Evolutionary conservation across 2,888 invertebrate genomes (phyloP).

Genomic region (Leptinotarsa peninsularis): DNA sequence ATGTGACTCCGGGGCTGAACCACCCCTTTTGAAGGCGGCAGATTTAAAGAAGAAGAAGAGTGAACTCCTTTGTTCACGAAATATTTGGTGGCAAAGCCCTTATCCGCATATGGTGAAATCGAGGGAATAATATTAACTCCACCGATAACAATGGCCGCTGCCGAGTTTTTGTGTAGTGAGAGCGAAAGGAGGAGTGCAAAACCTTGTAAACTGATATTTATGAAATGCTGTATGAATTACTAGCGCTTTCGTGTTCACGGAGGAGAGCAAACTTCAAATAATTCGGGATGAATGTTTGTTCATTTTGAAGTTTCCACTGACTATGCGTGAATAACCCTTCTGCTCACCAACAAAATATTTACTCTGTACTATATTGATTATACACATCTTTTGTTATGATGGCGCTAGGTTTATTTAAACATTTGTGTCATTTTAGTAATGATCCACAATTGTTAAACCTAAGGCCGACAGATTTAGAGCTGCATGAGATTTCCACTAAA

Average conservation of each 20-base stretch:
- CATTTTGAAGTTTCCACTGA: neutral
- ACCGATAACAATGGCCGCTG: slow-evolving; percentile 25
- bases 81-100: slow-evolving; percentile 30
- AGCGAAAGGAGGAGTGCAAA: slow-evolving; percentile 23
- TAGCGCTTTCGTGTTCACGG: slow-evolving; percentile 1
- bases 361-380: no score
- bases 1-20: slow-evolving; percentile 26
- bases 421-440: no score
- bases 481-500: no score
- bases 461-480: no score
- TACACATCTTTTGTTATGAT: no score
- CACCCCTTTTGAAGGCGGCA: slow-evolving; percentile 20
- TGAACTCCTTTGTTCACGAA: slow-evolving; percentile 23
- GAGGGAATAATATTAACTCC: slow-evolving; percentile 32
- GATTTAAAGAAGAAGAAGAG: slow-evolving; percentile 23
- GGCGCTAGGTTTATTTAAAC: no score
- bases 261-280: neutral
- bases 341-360: neutral
- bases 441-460: no score
- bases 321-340: neutral
- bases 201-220: slow-evolving; percentile 26
- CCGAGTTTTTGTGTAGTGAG: slow-evolving; percentile 16
- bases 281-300: neutral
- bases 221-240: slow-evolving; percentile 17
- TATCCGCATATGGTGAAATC: slow-evolving; percentile 32